Conservation (phyloP, 2,888 invertebrate genomes). For the Chrysodeixis includens region DNA sequence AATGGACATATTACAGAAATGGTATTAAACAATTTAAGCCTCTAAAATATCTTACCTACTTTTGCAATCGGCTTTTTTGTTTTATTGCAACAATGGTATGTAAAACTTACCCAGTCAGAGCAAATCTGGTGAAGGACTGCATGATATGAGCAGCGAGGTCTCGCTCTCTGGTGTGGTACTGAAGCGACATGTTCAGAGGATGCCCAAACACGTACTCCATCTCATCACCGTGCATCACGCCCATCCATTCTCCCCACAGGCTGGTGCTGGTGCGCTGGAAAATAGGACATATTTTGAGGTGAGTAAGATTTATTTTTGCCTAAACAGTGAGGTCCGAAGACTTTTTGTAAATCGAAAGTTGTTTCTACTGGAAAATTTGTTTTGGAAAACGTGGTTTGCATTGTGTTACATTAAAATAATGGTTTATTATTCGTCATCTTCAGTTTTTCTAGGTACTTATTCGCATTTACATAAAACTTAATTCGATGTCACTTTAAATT, state of each 20-base stretch:
- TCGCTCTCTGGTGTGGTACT: constrained; percentile 95
- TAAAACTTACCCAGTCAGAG: constrained; percentile 95
- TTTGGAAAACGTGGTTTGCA: no score
- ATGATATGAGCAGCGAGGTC: constrained; percentile 97
- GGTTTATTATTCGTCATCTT: no score
- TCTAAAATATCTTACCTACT: no score
- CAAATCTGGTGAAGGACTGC: constrained; percentile 97
- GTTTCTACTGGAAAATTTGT: neutral
- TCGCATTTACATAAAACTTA: no score
- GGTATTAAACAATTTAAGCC: no score
- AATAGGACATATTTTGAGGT: neutral
- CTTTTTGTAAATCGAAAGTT: neutral
- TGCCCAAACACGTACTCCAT: constrained; percentile 99
- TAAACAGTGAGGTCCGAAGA: neutral
- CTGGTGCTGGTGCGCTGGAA: constrained; percentile 96
- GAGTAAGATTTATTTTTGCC: neutral
- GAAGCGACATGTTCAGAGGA: constrained; percentile 95
- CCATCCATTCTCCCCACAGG: constrained; percentile 99
- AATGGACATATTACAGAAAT: no score
- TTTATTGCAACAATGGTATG: neutral
- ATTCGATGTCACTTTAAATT: no score
- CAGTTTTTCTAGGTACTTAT: no score
- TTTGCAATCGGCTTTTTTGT: neutral
- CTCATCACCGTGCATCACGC: constrained; percentile 99
- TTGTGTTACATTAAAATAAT: no score